phyloP scores from a whole-genome alignment of 2,888 invertebrate genomes.

The Osmoderma eremita region DNA sequence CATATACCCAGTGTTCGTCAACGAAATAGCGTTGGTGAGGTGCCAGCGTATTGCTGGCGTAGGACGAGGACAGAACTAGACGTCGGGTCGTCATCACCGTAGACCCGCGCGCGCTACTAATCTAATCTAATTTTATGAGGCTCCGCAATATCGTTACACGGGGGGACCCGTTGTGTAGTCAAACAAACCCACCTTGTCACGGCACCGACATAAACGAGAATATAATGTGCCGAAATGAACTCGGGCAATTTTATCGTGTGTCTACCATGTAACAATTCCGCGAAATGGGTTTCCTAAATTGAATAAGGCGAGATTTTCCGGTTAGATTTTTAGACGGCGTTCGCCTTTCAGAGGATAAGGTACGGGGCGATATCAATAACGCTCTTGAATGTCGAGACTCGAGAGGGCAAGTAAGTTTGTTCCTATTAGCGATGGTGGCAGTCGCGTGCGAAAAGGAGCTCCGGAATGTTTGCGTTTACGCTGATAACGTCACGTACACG shows the following conservation, averaged over 20 bases:
- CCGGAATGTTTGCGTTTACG: not conserved
- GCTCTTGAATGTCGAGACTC: not conserved
- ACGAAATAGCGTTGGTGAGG: not conserved
- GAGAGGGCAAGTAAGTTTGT: not conserved
- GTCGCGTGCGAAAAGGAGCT: not conserved
- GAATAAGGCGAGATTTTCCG: slow-evolving; percentile 37
- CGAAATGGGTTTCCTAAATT: slow-evolving; percentile 37
- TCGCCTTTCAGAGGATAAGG: not conserved
- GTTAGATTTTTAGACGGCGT: slow-evolving; percentile 18
- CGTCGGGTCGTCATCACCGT: not conserved
- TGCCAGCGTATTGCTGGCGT: too few relatives aligned
- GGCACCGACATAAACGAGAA: slow-evolving; percentile 43
- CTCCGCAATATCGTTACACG: slow-evolving; percentile 47
- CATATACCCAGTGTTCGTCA: not conserved
- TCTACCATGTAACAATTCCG: slow-evolving; percentile 39
- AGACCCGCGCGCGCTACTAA: slow-evolving; percentile 44
- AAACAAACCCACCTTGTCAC: slow-evolving; percentile 47
- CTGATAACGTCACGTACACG: slow-evolving; percentile 2
- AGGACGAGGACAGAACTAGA: slow-evolving; percentile 1
- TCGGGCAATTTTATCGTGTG: slow-evolving; percentile 43
- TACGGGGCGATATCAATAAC: not conserved
- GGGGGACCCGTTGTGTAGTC: slow-evolving; percentile 41
- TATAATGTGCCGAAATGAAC: slow-evolving; percentile 45
- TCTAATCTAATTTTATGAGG: slow-evolving; percentile 52
- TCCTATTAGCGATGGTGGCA: slow-evolving; percentile 10